A percentile compares a stretch with the other conserved stretches of the same genome.
These are phyloP conservation scores for Babyrousa celebensis DNA, from an alignment of 2,797 vertebrate species.

Conservation along the genomic window DNA sequence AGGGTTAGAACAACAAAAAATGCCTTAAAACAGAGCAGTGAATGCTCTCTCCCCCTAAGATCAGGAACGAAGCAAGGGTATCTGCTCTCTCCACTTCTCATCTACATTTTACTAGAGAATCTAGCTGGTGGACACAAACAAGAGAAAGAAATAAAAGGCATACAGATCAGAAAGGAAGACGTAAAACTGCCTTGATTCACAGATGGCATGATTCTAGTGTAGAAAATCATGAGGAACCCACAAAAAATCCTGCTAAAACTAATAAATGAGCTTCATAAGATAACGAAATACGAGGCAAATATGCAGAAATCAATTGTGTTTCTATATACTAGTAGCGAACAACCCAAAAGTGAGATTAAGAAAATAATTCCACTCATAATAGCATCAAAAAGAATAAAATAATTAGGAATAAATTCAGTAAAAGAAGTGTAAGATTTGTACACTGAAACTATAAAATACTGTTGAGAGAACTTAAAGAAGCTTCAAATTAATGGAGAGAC, in stretches of 20 bases:
- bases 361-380: neutral
- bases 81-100: neutral
- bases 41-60: neutral
- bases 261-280: neutral
- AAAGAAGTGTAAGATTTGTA: neutral
- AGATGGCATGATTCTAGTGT: neutral
- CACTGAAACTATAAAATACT: neutral
- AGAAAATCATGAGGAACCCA: neutral
- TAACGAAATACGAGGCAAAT: neutral
- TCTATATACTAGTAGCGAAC: neutral
- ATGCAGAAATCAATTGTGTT: neutral
- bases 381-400: conserved; percentile 33
- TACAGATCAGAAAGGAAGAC: neutral
- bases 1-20: neutral
- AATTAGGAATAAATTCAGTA: neutral
- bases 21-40: neutral
- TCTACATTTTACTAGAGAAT: neutral
- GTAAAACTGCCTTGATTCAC: neutral
- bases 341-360: conserved; percentile 24
- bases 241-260: neutral
- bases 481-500: neutral
- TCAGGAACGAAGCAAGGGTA: neutral
- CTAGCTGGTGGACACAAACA: neutral
- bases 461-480: neutral
- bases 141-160: neutral